A percentile compares a stretch with the other conserved stretches of the same genome.
Conservation (phyloP, 2,797 vertebrate genomes). For the Hippoglossus hippoglossus region DNA sequence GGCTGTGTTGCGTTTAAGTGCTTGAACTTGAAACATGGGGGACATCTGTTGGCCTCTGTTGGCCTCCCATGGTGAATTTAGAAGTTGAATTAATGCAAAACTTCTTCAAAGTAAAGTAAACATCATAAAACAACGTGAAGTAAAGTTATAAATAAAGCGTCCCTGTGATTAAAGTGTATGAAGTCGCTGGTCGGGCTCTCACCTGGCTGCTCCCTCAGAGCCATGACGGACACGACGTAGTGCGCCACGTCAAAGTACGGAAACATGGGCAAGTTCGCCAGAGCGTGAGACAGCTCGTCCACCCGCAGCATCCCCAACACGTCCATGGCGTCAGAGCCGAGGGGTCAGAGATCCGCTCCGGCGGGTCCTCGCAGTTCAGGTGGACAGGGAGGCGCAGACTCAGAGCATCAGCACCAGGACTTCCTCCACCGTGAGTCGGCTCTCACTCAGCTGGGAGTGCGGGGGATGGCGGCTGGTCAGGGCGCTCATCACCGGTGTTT, state of each 20-base stretch:
- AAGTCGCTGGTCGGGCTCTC: constrained; percentile 57
- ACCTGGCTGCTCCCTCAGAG: constrained; percentile 92
- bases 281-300: constrained; percentile 84
- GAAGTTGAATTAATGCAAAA: neutral
- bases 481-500: neutral
- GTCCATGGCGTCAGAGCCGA: constrained; percentile 67
- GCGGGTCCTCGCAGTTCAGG: no score
- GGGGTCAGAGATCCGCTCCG: no score
- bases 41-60: neutral
- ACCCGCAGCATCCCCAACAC: constrained; percentile 65
- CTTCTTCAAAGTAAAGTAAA: neutral
- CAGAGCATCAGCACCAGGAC: constrained; percentile 60
- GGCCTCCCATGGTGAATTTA: neutral
- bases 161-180: neutral
- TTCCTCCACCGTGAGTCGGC: constrained; percentile 34
- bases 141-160: no score
- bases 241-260: constrained; percentile 96
- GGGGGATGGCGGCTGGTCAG: constrained; percentile 12
- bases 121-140: no score
- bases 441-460: no score
- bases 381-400: constrained; percentile 35
- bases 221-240: constrained; percentile 91
- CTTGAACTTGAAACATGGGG: neutral
- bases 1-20: neutral
- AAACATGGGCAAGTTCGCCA: constrained; percentile 91